phyloP scores from a whole-genome alignment of 92 coral and sea anemone genomes.

The Parazoanthus atlanticus region DNA sequence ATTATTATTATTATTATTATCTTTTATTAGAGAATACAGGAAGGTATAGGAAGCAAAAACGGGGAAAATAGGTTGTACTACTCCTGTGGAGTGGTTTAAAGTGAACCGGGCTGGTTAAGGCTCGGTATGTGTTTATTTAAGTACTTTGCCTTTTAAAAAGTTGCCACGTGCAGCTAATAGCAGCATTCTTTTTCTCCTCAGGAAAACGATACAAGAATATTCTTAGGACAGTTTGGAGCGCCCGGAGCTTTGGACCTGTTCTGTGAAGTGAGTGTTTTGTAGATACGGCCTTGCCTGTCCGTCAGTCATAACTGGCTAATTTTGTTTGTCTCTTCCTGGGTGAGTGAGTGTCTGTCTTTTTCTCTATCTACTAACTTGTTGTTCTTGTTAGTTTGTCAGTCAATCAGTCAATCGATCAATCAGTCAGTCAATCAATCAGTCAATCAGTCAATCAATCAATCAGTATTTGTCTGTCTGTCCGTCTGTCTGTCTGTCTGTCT shows the following conservation, averaged over 20 bases:
- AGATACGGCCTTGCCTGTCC: not conserved
- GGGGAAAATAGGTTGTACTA: no score
- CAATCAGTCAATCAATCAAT: not conserved
- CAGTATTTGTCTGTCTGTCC: no score
- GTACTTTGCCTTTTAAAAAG: not conserved
- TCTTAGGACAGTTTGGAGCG: slow-evolving; percentile 65
- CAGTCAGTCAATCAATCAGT: no score
- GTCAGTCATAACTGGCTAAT: not conserved
- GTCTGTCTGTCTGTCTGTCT: no score
- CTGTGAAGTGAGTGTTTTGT: slow-evolving; percentile 70
- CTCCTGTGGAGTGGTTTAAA: no score
- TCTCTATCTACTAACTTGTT: no score
- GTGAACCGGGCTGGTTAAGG: not conserved
- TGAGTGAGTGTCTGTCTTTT: not conserved
- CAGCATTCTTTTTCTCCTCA: not conserved
- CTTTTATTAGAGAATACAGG: not conserved
- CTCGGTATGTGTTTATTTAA: not conserved
- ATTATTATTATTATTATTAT: no score
- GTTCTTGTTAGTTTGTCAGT: no score
- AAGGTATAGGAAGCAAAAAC: not conserved
- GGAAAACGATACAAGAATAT: slow-evolving; percentile 78
- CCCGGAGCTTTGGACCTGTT: slow-evolving; percentile 75
- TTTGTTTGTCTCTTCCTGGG: not conserved
- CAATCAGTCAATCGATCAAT: no score
- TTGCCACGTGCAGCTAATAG: not conserved